Evolutionary conservation across 2,888 invertebrate genomes (phyloP), one percentile per base, ranked within the genome.

Genomic region (Dioctria linearis): DNA sequence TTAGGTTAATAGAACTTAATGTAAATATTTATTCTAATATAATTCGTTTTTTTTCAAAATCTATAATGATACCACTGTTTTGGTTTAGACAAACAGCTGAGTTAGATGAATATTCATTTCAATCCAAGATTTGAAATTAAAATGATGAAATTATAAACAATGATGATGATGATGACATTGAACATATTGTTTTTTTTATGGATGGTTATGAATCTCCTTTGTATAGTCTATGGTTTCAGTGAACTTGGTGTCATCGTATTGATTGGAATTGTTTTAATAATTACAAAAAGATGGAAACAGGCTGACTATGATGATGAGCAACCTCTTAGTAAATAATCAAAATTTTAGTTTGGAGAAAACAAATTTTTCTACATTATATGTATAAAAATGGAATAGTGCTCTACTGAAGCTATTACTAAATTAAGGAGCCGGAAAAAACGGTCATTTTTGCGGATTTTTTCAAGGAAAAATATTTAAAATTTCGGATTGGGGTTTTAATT

Each of bases 31-130:
- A 37, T 59, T 2, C 11, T 59, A 13, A 73, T 37, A 49, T 1
- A 11, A n/a, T 8, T 25, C 25, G 25, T 25, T 25, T 25, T 78
- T 78, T 93, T 9, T 89, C 87, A 2, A 90, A 89, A 25, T 2
- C 42, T 13, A 89, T 92, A 80, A 91, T 91, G 86, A 90, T 95
- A 86, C 95, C 95, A 3, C 92, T 93, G 90, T 90, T 95, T 86
- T 95, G 95, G 94, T 95, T 96, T 88, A 90, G 91, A 1, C 94
- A 95, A 87, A 90, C 91, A 83, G 92, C 93, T 67, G 86, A 88
- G 67, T 87, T 93, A 6, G 91, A 92, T 59, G 88, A 92, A 42
- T 91, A 93, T 84, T 92, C 93, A 3, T 82, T 82, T 43, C 85
- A 84, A 80, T 86, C 88, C 1, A 89, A 13, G 25, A 25, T 25